Conservation (phyloP, 2,113 vertebrate genomes). For the Nasalis larvatus region DNA sequence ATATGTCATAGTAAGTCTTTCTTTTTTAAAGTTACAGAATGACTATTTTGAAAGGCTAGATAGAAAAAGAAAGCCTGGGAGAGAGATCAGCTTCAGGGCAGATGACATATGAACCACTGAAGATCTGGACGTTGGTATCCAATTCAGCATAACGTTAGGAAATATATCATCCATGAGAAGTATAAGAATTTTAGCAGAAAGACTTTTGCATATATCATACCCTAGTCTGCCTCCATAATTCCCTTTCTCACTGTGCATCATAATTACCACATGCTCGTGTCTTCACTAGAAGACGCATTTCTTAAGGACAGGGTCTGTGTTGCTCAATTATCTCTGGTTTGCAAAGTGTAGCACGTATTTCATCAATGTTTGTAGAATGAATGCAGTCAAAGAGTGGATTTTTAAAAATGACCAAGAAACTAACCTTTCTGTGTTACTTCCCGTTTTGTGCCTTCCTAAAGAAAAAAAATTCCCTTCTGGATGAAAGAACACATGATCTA, state of each 20-base stretch:
- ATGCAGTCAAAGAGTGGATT: background rate
- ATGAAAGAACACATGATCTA: background rate
- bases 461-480: background rate
- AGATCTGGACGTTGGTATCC: background rate
- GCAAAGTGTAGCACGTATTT: background rate
- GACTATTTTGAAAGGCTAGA: background rate
- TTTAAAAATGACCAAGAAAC: background rate
- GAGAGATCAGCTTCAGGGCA: background rate
- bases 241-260: background rate
- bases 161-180: background rate
- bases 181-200: background rate
- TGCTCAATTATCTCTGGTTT: background rate
- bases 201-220: background rate
- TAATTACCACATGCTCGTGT: background rate
- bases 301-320: background rate
- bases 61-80: background rate
- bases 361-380: background rate
- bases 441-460: background rate
- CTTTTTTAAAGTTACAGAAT: background rate
- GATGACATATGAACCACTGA: background rate
- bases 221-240: background rate
- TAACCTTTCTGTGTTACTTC: background rate
- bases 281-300: background rate
- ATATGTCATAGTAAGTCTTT: background rate
- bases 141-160: background rate